phyloP scores from a whole-genome alignment of 1,140 invertebrate species.

The Phymastichus coffea region DNA sequence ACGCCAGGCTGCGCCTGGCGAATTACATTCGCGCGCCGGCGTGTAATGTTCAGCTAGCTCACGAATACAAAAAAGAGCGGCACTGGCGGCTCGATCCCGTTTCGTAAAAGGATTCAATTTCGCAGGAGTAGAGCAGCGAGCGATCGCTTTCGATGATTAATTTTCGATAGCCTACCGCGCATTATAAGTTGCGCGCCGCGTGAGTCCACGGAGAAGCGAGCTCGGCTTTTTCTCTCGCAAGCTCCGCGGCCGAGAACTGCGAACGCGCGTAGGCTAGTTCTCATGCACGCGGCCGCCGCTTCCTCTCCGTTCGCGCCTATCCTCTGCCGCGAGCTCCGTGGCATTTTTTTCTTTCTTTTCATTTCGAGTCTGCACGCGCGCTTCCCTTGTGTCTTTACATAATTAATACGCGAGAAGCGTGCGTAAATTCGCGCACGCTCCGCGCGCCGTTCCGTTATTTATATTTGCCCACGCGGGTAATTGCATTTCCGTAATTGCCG shows the following conservation, averaged over 20 bases:
- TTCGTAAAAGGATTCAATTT: constrained; percentile 26
- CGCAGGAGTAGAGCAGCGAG: background rate
- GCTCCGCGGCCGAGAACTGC: background rate
- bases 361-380: background rate
- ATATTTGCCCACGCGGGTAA: background rate
- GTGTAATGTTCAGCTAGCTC: no score
- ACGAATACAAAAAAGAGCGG: background rate
- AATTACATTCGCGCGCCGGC: background rate
- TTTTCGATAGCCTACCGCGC: constrained; percentile 25
- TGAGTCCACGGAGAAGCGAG: no score
- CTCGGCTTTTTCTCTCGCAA: no score
- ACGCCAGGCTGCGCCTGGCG: constrained; percentile 8
- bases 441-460: constrained; percentile 1
- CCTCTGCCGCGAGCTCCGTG: background rate
- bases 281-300: background rate
- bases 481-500: constrained; percentile 8
- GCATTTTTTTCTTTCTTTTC: background rate
- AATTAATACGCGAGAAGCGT: constrained; percentile 6
- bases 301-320: constrained; percentile 4
- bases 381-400: background rate
- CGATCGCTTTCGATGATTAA: constrained; percentile 24
- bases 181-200: constrained; percentile 20
- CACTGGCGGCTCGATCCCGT: constrained; percentile 14
- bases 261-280: constrained; percentile 4
- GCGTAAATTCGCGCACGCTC: background rate